Evolutionary conservation across 2,888 invertebrate species (phyloP).

Genomic region (Leucoma salicis): DNA sequence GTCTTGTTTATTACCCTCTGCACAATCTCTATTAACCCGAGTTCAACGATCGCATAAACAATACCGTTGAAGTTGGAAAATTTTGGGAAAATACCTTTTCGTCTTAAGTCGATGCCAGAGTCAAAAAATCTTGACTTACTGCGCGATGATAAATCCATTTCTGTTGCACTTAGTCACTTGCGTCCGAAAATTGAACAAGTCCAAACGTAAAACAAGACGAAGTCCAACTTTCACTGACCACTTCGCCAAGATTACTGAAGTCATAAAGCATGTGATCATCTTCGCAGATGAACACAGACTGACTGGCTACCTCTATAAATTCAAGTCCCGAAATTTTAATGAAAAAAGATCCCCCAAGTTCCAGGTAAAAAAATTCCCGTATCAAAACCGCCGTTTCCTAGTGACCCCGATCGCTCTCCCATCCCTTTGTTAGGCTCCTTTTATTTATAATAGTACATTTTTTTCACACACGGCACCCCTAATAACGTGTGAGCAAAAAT

Average conservation of each 20-base stretch:
- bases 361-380: slow-evolving; percentile 79
- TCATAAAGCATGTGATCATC: slow-evolving; percentile 79
- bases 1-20: slow-evolving; percentile 62
- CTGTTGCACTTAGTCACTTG: slow-evolving; percentile 39
- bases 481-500: slow-evolving; percentile 78
- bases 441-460: slow-evolving; percentile 81
- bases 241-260: slow-evolving; percentile 47
- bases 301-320: slow-evolving; percentile 73
- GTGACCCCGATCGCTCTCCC: slow-evolving; percentile 81
- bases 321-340: slow-evolving; percentile 61
- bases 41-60: slow-evolving; percentile 31
- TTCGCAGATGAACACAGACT: slow-evolving; percentile 81
- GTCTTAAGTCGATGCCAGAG: slow-evolving; percentile 78
- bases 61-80: slow-evolving; percentile 19
- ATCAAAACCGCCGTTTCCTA: slow-evolving; percentile 81
- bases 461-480: slow-evolving; percentile 81
- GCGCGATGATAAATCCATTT: slow-evolving; percentile 75
- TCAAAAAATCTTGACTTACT: slow-evolving; percentile 83
- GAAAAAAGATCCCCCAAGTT: slow-evolving; percentile 71
- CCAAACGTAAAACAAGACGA: slow-evolving; percentile 35
- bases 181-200: slow-evolving; percentile 30
- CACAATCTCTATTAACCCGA: slow-evolving; percentile 50
- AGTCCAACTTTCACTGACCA: slow-evolving; percentile 64
- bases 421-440: slow-evolving; percentile 76
- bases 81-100: slow-evolving; percentile 69